Evolutionary conservation across 2,113 vertebrate genomes (phyloP).

Genomic region (Calyptomena viridis): DNA sequence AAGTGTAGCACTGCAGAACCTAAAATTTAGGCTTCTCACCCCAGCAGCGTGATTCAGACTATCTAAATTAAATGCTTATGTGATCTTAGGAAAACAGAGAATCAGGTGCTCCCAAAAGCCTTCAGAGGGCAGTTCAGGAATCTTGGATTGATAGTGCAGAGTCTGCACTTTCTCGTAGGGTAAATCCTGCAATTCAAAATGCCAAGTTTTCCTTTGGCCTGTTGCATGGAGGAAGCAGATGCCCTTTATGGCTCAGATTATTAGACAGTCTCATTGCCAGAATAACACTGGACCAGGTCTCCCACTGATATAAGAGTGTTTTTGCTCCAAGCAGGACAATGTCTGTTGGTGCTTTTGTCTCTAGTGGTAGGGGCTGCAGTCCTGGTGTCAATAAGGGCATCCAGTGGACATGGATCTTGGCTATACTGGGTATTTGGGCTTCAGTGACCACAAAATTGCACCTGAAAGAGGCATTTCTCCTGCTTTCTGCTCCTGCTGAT

Average conservation of each 20-base stretch:
- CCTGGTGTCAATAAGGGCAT: neutral
- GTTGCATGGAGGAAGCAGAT: neutral
- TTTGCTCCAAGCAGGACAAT: neutral
- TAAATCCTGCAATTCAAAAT: neutral
- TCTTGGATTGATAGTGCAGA: neutral
- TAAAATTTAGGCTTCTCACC: conserved; percentile 18
- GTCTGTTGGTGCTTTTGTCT: neutral
- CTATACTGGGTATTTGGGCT: neutral
- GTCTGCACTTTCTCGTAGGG: neutral
- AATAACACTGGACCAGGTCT: neutral
- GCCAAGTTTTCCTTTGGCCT: neutral
- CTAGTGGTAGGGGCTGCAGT: neutral
- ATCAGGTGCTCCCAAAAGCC: neutral
- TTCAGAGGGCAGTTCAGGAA: neutral
- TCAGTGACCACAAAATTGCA: neutral
- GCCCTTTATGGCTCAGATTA: neutral
- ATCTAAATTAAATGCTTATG: neutral
- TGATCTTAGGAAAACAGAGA: neutral
- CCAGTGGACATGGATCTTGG: neutral
- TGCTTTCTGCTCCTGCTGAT: neutral
- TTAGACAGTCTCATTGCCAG: neutral
- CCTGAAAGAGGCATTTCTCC: neutral
- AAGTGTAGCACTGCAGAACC: neutral
- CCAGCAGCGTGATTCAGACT: neutral
- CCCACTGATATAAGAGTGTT: accelerated